Conservation (phyloP, 1,140 invertebrate genomes). For the Cotesia typhae region DNA sequence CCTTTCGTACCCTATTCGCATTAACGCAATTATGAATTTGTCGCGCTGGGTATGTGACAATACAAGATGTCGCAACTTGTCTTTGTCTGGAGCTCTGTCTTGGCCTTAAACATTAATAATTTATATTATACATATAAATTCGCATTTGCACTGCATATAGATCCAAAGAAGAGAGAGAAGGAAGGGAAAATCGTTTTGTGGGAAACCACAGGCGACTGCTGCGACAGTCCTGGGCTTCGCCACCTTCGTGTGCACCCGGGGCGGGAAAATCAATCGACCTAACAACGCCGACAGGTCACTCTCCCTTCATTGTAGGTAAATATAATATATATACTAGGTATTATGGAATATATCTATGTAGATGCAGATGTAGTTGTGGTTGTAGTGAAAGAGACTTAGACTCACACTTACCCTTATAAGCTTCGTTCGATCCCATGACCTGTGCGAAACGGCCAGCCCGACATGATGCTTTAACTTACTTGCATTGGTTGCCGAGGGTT, state of each 20-base stretch:
- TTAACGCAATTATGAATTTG: constrained; percentile 67
- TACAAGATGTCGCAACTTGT: constrained; percentile 61
- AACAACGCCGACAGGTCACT: constrained; percentile 53
- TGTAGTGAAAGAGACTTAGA: neutral
- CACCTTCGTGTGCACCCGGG: constrained; percentile 24
- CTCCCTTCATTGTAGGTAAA: neutral
- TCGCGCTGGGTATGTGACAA: constrained; percentile 63
- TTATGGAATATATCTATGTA: too few species aligned
- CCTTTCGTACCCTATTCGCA: constrained; percentile 57
- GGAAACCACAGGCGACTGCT: constrained; percentile 62
- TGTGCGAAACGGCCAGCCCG: neutral
- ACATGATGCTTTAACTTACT: constrained; percentile 21
- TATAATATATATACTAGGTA: too few species aligned
- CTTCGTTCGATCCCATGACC: constrained; percentile 15
- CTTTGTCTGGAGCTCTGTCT: constrained; percentile 34
- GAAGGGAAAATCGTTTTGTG: constrained; percentile 58
- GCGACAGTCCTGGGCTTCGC: constrained; percentile 45
- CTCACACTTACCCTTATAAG: too few species aligned
- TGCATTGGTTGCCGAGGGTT: constrained; percentile 17
- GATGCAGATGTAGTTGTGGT: neutral
- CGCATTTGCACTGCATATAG: neutral
- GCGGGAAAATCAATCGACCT: constrained; percentile 63
- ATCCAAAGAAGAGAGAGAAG: constrained; percentile 32
- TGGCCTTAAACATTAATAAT: constrained; percentile 19
- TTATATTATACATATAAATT: constrained; percentile 8